Conservation (phyloP, 2,888 invertebrate genomes). For the Pristionchus exspectatus region DNA sequence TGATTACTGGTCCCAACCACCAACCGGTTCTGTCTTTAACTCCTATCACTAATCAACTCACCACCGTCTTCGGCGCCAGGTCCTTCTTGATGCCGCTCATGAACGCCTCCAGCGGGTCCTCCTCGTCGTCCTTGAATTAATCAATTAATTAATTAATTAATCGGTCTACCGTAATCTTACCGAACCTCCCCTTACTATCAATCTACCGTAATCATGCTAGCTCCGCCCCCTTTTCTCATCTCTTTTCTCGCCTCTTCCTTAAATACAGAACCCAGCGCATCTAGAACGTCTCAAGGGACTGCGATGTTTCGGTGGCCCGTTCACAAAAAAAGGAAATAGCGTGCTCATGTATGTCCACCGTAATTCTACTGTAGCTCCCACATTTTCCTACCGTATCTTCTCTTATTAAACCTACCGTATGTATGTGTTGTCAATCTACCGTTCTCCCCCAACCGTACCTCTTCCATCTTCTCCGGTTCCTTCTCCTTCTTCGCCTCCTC, state of each 20-base stretch:
- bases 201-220: conserved; percentile 37
- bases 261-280: too few relatives aligned
- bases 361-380: too few relatives aligned
- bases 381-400: too few relatives aligned
- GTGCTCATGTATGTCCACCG: too few relatives aligned
- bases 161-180: not conserved
- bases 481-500: conserved; percentile 55
- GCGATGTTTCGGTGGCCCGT: too few relatives aligned
- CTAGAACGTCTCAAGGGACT: too few relatives aligned
- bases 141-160: conserved; percentile 20
- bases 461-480: not conserved
- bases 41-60: conserved; percentile 20
- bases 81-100: conserved; percentile 84
- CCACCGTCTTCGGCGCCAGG: conserved; percentile 45
- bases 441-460: not conserved
- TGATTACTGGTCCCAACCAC: not conserved
- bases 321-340: too few relatives aligned
- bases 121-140: conserved; percentile 87
- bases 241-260: too few relatives aligned
- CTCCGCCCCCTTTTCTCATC: too few relatives aligned
- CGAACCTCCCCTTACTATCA: conserved; percentile 83
- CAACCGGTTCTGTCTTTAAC: not conserved
- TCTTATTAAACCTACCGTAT: not conserved
- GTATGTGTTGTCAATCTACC: conserved; percentile 49
- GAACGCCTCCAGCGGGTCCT: conserved; percentile 96